Evolutionary conservation across 2,797 vertebrate genomes (phyloP), one percentile per base, ranked within the genome.

Genomic region (Lerista edwardsae): DNA sequence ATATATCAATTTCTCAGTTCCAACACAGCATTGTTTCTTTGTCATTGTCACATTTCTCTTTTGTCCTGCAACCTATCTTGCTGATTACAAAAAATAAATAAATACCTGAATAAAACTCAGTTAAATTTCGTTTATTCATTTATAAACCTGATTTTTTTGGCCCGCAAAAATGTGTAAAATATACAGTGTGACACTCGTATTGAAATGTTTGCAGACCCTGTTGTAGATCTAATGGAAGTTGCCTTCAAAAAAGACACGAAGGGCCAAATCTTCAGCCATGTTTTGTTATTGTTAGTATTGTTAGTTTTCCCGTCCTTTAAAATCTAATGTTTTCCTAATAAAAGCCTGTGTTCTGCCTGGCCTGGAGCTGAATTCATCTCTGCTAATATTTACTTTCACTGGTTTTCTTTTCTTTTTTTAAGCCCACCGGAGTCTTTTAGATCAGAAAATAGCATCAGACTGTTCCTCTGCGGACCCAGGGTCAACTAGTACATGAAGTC

Each of bases 401-500:
- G 64, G 44, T 0, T 0, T 3, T 77, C 25, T 75, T 84, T 15
- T 7, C 7, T 85, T 23, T 29, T 59, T 57, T 59, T 17, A 0
- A 0, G 47, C 67, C 41, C 10, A 0, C 5, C 9, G 36, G 69
- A 84, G 44, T 29, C 59, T 72, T 88, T 84, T 34, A 82, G 77
- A 59, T 75, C 73, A 0, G 0, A 51, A 87, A 87, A 81, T 21
- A 75, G n/a, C 73, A 12, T 15, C 12, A 87, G 47, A 9, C 0
- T 21, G 86, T 86, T 85, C 77, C 86, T 86, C 55, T n/a, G 34
- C n/a, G 44, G 57, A 74, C 83, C 44, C 47, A n/a, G 79, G 80
- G 83, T 82, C 87, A 88, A 77, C 57, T 17, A 88, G 87, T 84
- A 89, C 88, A 81, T 8, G 39, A 84, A 23, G 2, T 79, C 0